Evolutionary conservation across 2,113 vertebrate genomes (phyloP).

Genomic region (Hippocampus guttulatus): DNA sequence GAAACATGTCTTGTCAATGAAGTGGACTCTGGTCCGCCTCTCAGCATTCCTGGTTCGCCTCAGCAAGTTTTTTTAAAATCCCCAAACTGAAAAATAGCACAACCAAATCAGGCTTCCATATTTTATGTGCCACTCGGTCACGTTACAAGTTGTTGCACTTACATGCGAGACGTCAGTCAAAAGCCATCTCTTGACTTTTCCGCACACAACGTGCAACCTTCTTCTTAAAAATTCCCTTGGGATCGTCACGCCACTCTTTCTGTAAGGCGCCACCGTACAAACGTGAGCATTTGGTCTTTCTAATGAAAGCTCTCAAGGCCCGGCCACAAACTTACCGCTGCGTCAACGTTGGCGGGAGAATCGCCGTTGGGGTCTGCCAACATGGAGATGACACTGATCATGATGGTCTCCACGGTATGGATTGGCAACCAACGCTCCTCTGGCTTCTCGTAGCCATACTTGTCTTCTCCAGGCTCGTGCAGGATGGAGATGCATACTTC

Average conservation of each 20-base stretch:
- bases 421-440: conserved; percentile 77
- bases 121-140: not conserved
- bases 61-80: conserved; percentile 10
- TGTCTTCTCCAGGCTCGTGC: conserved; percentile 75
- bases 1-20: conserved; percentile 1
- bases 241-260: conserved; percentile 80
- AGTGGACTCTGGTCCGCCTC: conserved; percentile 5
- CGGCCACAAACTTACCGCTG: conserved; percentile 62
- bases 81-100: conserved; percentile 36
- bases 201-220: conserved; percentile 77
- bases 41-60: not conserved
- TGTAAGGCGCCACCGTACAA: conserved; percentile 24
- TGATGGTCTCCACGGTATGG: conserved; percentile 74
- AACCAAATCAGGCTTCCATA: not conserved
- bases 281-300: not conserved
- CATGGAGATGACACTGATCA: conserved; percentile 79
- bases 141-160: conserved; percentile 10
- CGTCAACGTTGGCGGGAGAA: conserved; percentile 76
- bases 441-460: conserved; percentile 74
- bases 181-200: conserved; percentile 78
- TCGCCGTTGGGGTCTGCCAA: conserved; percentile 75
- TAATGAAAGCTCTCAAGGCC: not conserved
- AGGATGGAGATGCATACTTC: conserved; percentile 76
- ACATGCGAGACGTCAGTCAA: conserved; percentile 59
- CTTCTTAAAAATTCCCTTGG: conserved; percentile 74